Evolutionary conservation across 2,888 invertebrate species (phyloP).

Genomic region (Cancer borealis): DNA sequence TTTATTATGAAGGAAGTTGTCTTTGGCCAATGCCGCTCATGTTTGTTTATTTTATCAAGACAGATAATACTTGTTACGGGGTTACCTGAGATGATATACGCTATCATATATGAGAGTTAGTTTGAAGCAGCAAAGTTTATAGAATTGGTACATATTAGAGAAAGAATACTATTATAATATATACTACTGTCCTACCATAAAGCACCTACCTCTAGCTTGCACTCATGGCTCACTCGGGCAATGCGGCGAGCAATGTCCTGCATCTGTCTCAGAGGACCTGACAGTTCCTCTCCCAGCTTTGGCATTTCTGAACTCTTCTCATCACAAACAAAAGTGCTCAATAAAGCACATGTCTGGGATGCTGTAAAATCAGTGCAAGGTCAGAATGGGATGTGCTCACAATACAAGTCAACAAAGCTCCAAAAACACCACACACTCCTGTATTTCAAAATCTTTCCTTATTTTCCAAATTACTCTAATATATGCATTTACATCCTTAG

Average conservation of each 20-base stretch:
- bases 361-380: slow-evolving; percentile 62
- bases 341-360: slow-evolving; percentile 90
- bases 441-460: too few species aligned
- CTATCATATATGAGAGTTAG: background rate
- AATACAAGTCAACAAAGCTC: background rate
- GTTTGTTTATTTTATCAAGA: too few species aligned
- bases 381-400: background rate
- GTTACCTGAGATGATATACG: too few species aligned
- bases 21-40: too few species aligned
- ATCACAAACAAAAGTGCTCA: slow-evolving; percentile 95
- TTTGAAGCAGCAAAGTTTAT: background rate
- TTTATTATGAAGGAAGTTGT: too few species aligned
- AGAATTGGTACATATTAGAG: background rate
- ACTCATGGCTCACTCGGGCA: slow-evolving; percentile 83
- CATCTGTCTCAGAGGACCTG: slow-evolving; percentile 93
- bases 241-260: slow-evolving; percentile 96
- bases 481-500: too few species aligned
- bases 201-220: slow-evolving; percentile 80
- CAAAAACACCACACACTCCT: background rate
- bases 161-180: background rate
- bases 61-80: too few species aligned
- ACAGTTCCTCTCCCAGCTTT: slow-evolving; percentile 91
- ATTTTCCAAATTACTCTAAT: too few species aligned
- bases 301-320: slow-evolving; percentile 92
- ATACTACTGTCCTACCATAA: background rate